phyloP scores from a whole-genome alignment of 2,113 vertebrate genomes.

The Sisor rabdophorus region DNA sequence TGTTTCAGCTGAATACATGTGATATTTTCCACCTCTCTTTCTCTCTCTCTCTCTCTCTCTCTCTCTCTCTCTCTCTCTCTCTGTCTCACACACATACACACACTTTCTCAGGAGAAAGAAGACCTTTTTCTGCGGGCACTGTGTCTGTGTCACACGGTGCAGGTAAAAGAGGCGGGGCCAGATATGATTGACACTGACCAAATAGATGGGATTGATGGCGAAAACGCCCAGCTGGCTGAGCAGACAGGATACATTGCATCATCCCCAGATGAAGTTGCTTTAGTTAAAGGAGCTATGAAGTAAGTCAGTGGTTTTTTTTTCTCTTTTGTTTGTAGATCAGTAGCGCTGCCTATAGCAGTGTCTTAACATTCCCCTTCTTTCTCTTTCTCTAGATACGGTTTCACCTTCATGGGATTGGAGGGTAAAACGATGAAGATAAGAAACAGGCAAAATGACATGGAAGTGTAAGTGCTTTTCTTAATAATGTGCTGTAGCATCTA shows the following conservation, averaged over 20 bases:
- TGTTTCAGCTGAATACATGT: background rate
- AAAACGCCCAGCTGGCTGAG: constrained; percentile 23
- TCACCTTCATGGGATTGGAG: constrained; percentile 88
- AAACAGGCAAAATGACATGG: constrained; percentile 83
- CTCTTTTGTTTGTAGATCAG: background rate
- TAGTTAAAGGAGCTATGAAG: constrained; percentile 92
- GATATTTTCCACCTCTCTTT: background rate
- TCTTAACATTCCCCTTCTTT: constrained; percentile 50
- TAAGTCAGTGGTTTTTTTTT: constrained; percentile 58
- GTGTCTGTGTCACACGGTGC: constrained; percentile 94
- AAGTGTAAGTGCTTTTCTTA: constrained; percentile 77
- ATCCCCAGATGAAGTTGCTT: constrained; percentile 91
- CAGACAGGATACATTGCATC: constrained; percentile 81
- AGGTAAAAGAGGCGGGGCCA: constrained; percentile 73
- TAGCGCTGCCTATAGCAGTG: background rate
- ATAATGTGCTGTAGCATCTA: background rate
- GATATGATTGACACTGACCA: constrained; percentile 50
- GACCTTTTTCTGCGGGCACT: constrained; percentile 92
- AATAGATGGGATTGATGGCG: constrained; percentile 51
- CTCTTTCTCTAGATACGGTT: constrained; percentile 84
- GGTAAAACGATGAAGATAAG: constrained; percentile 83
- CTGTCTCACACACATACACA: background rate
- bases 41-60: background rate
- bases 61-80: background rate
- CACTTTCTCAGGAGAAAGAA: constrained; percentile 76